Evolutionary conservation across 2,888 invertebrate genomes (phyloP).

Genomic region (Drosophila neotestacea): DNA sequence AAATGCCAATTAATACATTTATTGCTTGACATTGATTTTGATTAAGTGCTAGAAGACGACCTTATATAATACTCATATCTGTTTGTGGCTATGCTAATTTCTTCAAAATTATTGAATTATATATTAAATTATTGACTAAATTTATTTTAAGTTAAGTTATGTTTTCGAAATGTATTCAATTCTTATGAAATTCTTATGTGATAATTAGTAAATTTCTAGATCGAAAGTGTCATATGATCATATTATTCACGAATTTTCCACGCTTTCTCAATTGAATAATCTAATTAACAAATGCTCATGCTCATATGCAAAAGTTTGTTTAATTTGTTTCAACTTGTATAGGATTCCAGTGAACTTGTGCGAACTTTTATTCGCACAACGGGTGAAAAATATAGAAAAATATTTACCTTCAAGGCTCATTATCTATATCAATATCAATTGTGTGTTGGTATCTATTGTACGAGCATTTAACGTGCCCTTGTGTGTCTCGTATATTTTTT

Average conservation of each 20-base stretch:
- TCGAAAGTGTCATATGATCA: conserved; percentile 58
- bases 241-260: conserved; percentile 23
- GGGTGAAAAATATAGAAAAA: conserved; percentile 59
- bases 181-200: conserved; percentile 12
- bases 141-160: conserved; percentile 6
- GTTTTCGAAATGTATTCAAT: conserved; percentile 1
- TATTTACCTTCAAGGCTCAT: conserved; percentile 61
- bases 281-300: conserved; percentile 29
- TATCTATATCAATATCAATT: conserved; percentile 59
- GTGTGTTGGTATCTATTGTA: conserved; percentile 51
- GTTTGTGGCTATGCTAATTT: conserved; percentile 10
- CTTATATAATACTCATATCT: conserved; percentile 37
- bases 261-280: conserved; percentile 37
- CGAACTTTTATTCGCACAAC: conserved; percentile 32
- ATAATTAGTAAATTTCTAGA: conserved; percentile 20
- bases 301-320: conserved; percentile 9
- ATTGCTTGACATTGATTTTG: conserved; percentile 53
- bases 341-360: conserved; percentile 38
- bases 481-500: conserved; percentile 36
- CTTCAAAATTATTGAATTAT: neutral
- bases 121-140: neutral
- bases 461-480: conserved; percentile 58
- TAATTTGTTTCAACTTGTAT: conserved; percentile 29
- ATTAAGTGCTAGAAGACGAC: conserved; percentile 35
- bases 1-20: conserved; percentile 59